Evolutionary conservation across 2,888 invertebrate genomes (phyloP), one percentile per base, ranked within the genome.

Genomic region (Dromius quadrimaculatus): DNA sequence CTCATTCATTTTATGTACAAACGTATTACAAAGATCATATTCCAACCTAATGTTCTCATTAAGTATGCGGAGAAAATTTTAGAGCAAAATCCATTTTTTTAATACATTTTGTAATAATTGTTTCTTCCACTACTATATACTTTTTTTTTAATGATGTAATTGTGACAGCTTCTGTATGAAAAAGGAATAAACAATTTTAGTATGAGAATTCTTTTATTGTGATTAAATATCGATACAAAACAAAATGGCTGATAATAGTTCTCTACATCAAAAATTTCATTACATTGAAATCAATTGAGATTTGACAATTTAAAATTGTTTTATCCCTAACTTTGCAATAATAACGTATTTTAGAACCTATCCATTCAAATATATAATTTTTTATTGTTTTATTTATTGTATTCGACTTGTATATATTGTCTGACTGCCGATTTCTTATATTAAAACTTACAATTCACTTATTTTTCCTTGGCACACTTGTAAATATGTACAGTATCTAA

Each of bases 401-500:
- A 62, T 62, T 22, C 41, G 62, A 62, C 62, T 8, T 34, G 41
- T 41, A n/a, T 41, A 62, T 62, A 62, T 62, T 62, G 62, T 62
- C 62, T 62, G 41, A 62, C 6, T 28, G 23, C 23, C 23, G n/a
- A n/a, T n/a, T n/a, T 9, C 9, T 41, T 5, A 11, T 13, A 41
- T 41, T 41, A 41, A 9, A 4, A 13, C 11, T 5, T 41, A 41
- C 9, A 41, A 41, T 41, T 4, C 6, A 41, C 3, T n/a, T 41
- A 41, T 41, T 11, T 41, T 4, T 19, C 38, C n/a, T 68, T 59
- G 68, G 68, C 68, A 68, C 68, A 68, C n/a, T 68, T 59, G 59
- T 68, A 13, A 2, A 50, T 64, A 43, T 61, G 36, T 61, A 61
- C 61, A 61, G 34, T 20, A 15, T 61, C 22, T 62, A 62, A 19